These are phyloP conservation scores for Heterohyrax brucei DNA, from an alignment of 2,797 vertebrate genomes.

Conservation along the genomic window DNA sequence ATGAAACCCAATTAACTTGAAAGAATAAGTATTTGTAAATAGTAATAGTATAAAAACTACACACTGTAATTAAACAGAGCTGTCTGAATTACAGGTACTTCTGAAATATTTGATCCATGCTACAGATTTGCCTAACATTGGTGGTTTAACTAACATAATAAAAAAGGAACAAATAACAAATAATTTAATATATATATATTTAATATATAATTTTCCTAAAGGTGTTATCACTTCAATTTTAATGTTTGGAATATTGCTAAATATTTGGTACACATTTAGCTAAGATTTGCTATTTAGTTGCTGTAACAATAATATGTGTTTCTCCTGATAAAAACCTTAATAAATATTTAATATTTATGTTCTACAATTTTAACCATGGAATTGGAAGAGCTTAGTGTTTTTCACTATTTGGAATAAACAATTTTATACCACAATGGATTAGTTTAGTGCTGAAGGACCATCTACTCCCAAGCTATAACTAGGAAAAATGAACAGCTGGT, in stretches of 20 bases:
- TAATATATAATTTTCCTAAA: neutral
- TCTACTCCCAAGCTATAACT: neutral
- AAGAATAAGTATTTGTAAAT: neutral
- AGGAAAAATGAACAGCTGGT: neutral
- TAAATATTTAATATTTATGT: neutral
- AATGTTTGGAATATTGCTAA: neutral
- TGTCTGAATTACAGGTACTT: neutral
- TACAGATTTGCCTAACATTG: neutral
- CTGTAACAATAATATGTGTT: neutral
- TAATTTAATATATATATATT: neutral
- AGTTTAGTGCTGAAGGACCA: neutral
- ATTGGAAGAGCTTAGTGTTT: neutral
- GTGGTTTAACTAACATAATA: neutral
- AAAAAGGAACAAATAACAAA: neutral
- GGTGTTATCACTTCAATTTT: neutral
- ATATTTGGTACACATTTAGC: neutral
- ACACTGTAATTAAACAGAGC: neutral
- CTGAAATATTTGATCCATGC: neutral
- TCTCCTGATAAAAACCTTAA: neutral
- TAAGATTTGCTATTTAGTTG: neutral
- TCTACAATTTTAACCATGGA: neutral
- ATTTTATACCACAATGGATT: neutral
- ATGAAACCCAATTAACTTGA: neutral
- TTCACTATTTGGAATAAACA: neutral
- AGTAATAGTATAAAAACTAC: neutral